Percentiles rank a stretch among this genome's conserved stretches.
These are phyloP conservation scores for Rugalucina vietnamica DNA, from an alignment of 2,888 invertebrate genomes.

Conservation along the genomic window DNA sequence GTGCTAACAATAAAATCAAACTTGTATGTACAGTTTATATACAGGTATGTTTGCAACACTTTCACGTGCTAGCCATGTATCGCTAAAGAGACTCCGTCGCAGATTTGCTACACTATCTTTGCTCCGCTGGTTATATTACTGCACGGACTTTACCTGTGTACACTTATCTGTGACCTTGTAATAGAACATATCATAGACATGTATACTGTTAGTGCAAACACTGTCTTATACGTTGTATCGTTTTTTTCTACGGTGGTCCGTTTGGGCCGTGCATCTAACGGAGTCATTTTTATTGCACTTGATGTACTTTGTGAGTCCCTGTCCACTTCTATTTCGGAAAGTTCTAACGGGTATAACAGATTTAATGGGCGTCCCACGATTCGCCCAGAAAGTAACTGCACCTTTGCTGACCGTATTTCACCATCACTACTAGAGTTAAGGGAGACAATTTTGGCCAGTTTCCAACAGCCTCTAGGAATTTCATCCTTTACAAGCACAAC, in stretches of 20 bases:
- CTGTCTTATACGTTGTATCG: not conserved
- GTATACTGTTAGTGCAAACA: constrained; percentile 2
- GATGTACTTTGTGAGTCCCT: not conserved
- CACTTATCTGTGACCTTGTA: not conserved
- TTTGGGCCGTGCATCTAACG: not conserved
- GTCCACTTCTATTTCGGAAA: too few species aligned
- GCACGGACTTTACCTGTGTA: not conserved
- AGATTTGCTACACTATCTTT: not conserved
- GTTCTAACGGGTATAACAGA: constrained; percentile 19
- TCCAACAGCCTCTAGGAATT: constrained; percentile 21
- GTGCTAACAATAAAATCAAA: not conserved
- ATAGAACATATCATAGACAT: not conserved
- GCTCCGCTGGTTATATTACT: not conserved
- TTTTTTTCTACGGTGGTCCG: constrained; percentile 8
- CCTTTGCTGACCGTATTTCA: constrained; percentile 23
- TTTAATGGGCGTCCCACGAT: constrained; percentile 24
- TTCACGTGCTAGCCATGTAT: not conserved
- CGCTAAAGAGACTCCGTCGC: not conserved
- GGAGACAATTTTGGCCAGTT: constrained; percentile 6
- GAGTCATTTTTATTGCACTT: not conserved
- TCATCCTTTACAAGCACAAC: constrained; percentile 27
- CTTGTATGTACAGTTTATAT: not conserved
- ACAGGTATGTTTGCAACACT: not conserved
- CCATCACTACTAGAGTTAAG: constrained; percentile 14
- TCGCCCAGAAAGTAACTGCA: constrained; percentile 18